phyloP scores from a whole-genome alignment of 2,113 vertebrate species.

The Tympanuchus pallidicinctus region DNA sequence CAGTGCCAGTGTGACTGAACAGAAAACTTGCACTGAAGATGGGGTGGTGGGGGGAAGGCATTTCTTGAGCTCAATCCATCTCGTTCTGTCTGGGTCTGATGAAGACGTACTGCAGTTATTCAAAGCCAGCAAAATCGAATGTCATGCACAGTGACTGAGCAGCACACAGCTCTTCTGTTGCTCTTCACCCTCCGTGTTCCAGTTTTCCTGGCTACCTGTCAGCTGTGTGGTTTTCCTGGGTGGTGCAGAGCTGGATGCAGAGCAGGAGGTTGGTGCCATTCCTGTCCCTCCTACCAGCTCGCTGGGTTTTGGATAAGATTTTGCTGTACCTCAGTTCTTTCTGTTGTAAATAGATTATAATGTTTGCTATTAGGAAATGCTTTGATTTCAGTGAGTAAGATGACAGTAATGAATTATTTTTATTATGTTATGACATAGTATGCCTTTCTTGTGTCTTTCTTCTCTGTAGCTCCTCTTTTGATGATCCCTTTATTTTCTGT shows the following conservation, averaged over 20 bases:
- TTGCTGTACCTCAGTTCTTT: neutral
- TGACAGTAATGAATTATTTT: neutral
- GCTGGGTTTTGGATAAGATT: neutral
- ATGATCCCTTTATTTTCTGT: neutral
- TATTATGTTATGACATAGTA: neutral
- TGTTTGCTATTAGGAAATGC: neutral
- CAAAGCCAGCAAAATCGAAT: neutral
- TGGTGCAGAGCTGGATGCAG: fast-evolving
- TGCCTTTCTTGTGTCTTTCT: neutral
- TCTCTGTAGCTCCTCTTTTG: neutral
- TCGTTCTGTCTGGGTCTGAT: neutral
- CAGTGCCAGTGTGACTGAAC: neutral
- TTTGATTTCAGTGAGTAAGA: neutral
- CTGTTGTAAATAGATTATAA: neutral
- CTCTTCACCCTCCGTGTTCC: neutral
- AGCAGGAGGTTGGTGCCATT: neutral
- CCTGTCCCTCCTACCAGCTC: neutral
- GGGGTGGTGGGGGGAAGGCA: neutral
- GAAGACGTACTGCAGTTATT: neutral
- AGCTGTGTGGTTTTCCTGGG: neutral
- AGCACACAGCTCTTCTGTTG: neutral
- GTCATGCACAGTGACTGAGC: neutral
- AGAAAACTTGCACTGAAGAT: neutral
- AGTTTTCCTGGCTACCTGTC: neutral
- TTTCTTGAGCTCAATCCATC: neutral